These are phyloP conservation scores for Zaprionus ornatus DNA, from an alignment of 1,140 invertebrate genomes.

Conservation along the genomic window DNA sequence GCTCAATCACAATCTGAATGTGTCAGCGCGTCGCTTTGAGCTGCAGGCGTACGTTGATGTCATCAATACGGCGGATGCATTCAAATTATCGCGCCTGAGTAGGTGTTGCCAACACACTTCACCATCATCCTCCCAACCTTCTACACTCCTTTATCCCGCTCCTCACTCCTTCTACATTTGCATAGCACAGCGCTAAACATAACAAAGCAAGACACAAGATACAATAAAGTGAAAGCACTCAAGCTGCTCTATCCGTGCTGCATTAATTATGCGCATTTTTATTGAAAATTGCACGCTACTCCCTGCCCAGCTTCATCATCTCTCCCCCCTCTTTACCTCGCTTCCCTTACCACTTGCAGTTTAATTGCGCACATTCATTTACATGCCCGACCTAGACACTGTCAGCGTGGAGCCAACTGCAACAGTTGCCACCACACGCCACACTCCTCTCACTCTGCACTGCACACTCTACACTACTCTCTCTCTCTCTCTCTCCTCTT, in stretches of 20 bases:
- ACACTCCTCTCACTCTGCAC: not conserved
- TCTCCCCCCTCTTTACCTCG: not conserved
- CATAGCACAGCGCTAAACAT: not conserved
- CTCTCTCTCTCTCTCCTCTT: not conserved
- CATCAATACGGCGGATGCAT: constrained; percentile 96
- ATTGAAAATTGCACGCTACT: not conserved
- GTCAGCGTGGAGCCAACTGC: not conserved
- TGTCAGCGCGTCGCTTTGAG: constrained; percentile 89
- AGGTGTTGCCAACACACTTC: constrained; percentile 85
- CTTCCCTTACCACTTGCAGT: not conserved
- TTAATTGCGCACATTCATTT: constrained; percentile 4
- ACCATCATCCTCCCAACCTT: not conserved
- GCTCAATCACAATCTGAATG: constrained; percentile 91
- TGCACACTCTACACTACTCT: not conserved
- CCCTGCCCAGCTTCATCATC: not conserved
- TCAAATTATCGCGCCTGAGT: constrained; percentile 94
- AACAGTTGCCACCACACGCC: not conserved
- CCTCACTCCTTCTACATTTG: not conserved
- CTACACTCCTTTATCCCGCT: not conserved
- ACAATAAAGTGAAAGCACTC: not conserved
- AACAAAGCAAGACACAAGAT: not conserved
- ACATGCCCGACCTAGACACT: constrained; percentile 2
- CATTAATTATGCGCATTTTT: constrained; percentile 4
- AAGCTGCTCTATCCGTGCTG: not conserved
- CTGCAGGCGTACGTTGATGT: constrained; percentile 94